Evolutionary conservation across 2,113 vertebrate species (phyloP).

Genomic region (Coregonus clupeaformis): DNA sequence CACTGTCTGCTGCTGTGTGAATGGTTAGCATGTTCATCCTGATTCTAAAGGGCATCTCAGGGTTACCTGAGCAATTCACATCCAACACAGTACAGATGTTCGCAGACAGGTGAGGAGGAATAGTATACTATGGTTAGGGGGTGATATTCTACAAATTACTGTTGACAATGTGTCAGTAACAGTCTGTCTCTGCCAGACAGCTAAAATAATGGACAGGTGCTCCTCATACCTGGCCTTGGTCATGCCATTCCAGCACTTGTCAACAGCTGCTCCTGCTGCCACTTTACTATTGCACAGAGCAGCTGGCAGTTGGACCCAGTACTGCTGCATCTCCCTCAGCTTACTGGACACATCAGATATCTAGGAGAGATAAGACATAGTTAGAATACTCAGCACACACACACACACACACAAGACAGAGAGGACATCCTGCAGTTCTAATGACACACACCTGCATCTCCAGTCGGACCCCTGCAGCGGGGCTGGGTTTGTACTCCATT

Average conservation of each 20-base stretch:
- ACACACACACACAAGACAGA: conserved; percentile 34
- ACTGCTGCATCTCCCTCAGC: conserved; percentile 83
- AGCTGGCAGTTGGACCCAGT: conserved; percentile 85
- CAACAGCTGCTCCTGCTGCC: conserved; percentile 65
- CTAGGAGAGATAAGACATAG: conserved; percentile 58
- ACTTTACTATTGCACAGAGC: conserved; percentile 81
- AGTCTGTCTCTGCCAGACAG: too few species aligned
- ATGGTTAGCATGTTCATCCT: too few species aligned
- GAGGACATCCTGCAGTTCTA: background rate
- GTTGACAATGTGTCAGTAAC: too few species aligned
- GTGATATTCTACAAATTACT: too few species aligned
- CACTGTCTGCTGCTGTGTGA: too few species aligned
- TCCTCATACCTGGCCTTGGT: conserved; percentile 80
- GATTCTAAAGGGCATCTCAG: too few species aligned
- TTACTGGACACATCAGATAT: conserved; percentile 87
- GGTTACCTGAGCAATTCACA: too few species aligned
- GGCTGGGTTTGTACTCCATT: conserved; percentile 71
- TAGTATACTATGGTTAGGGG: too few species aligned
- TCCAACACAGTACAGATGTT: too few species aligned
- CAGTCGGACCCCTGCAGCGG: conserved; percentile 65
- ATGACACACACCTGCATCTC: conserved; percentile 80
- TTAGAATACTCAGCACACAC: conserved; percentile 4
- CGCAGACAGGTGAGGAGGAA: too few species aligned
- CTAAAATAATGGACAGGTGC: too few species aligned
- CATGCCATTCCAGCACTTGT: conserved; percentile 92